Percentiles rank a stretch among this genome's conserved stretches.
These are phyloP conservation scores for Yoshiicerus persimilis DNA, from an alignment of 1,140 invertebrate species.

Conservation along the genomic window DNA sequence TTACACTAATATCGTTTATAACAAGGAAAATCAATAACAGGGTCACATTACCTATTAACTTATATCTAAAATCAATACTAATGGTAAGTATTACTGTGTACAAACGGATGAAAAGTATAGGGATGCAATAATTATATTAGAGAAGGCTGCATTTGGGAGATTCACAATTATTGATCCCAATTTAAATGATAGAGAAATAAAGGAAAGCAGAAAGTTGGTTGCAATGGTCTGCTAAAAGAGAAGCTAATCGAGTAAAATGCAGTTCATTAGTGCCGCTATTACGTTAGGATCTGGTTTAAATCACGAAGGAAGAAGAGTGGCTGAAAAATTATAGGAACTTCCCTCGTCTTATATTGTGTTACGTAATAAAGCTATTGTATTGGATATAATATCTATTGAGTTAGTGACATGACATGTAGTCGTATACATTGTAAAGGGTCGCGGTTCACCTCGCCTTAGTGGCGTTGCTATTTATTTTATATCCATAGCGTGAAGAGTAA, in stretches of 20 bases:
- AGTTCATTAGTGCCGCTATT: constrained; percentile 34
- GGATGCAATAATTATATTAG: background rate
- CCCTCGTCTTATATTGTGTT: background rate
- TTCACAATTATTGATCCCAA: background rate
- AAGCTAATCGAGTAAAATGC: constrained; percentile 33
- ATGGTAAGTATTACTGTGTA: background rate
- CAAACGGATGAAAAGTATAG: background rate
- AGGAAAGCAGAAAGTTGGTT: background rate
- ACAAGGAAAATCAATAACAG: too few species aligned
- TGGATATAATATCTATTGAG: background rate
- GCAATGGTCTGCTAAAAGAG: background rate
- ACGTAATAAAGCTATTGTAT: background rate
- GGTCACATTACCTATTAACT: too few species aligned
- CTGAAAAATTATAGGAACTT: background rate
- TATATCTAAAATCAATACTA: background rate
- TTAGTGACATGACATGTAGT: background rate
- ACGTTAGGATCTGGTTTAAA: background rate
- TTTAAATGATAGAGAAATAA: background rate
- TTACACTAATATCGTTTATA: too few species aligned
- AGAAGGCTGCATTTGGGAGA: background rate
- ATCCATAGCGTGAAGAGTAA: background rate
- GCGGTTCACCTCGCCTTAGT: background rate
- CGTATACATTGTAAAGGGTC: background rate
- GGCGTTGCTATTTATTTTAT: constrained; percentile 5
- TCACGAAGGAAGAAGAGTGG: background rate